These are phyloP conservation scores for Brachypterus glaber DNA, from an alignment of 2,888 invertebrate species.

Conservation along the genomic window DNA sequence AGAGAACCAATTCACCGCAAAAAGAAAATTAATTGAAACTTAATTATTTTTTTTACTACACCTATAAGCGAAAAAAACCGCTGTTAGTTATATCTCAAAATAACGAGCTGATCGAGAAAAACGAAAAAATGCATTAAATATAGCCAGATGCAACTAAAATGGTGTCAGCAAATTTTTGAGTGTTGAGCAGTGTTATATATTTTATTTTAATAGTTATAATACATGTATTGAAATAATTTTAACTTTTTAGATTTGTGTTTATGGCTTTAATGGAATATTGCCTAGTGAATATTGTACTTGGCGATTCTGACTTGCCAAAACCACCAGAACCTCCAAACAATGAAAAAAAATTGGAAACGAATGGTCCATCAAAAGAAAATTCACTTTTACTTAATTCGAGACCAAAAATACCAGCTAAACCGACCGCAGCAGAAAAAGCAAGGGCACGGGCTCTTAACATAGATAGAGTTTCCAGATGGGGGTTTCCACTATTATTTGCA, in stretches of 20 bases:
- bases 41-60: too few relatives aligned
- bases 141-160: too few relatives aligned
- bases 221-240: too few relatives aligned
- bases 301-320: conserved; percentile 57
- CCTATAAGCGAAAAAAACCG: too few relatives aligned
- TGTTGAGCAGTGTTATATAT: too few relatives aligned
- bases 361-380: conserved; percentile 42
- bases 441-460: conserved; percentile 59
- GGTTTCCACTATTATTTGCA: conserved; percentile 61
- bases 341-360: conserved; percentile 40
- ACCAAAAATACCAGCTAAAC: conserved; percentile 34
- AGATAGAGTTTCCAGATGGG: conserved; percentile 59
- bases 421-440: conserved; percentile 50
- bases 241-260: conserved; percentile 67
- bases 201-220: conserved; percentile 1
- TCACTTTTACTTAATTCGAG: conserved; percentile 35
- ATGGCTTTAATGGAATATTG: conserved; percentile 93
- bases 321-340: conserved; percentile 44
- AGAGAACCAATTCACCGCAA: too few relatives aligned
- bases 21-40: too few relatives aligned
- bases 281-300: conserved; percentile 74
- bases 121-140: too few relatives aligned
- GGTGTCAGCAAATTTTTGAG: too few relatives aligned
- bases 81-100: too few relatives aligned
- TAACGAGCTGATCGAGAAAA: too few relatives aligned